These are phyloP conservation scores for Pseudorasbora parva DNA, from an alignment of 2,113 vertebrate genomes.

Conservation along the genomic window DNA sequence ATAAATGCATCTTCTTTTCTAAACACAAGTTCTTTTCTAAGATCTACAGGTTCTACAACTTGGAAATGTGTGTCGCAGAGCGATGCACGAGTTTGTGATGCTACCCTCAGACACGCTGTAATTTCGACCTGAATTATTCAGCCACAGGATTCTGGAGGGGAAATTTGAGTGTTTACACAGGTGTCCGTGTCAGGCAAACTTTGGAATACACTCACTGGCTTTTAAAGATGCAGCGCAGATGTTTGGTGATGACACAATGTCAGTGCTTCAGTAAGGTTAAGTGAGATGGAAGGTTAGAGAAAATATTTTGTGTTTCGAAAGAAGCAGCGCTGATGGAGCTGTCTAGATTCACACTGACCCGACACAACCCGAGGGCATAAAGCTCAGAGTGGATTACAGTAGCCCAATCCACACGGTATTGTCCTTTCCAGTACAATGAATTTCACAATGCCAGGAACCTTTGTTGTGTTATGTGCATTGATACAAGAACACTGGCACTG, in stretches of 20 bases:
- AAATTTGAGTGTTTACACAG: conserved; percentile 23
- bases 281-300: background rate
- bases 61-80: background rate
- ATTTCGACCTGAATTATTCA: background rate
- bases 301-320: background rate
- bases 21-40: conserved; percentile 1
- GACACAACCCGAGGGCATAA: background rate
- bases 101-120: background rate
- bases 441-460: background rate
- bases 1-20: background rate
- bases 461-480: background rate
- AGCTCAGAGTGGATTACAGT: background rate
- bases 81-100: background rate
- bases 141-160: conserved; percentile 3
- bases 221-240: conserved; percentile 19
- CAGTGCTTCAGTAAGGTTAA: background rate
- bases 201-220: conserved; percentile 15
- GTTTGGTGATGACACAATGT: background rate
- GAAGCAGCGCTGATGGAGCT: background rate
- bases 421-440: background rate
- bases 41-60: too few relatives aligned
- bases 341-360: background rate
- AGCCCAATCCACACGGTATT: background rate
- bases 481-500: background rate
- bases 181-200: conserved; percentile 3